phyloP scores from a whole-genome alignment of 2,888 invertebrate species.

The Tetheella fluctuosa region DNA sequence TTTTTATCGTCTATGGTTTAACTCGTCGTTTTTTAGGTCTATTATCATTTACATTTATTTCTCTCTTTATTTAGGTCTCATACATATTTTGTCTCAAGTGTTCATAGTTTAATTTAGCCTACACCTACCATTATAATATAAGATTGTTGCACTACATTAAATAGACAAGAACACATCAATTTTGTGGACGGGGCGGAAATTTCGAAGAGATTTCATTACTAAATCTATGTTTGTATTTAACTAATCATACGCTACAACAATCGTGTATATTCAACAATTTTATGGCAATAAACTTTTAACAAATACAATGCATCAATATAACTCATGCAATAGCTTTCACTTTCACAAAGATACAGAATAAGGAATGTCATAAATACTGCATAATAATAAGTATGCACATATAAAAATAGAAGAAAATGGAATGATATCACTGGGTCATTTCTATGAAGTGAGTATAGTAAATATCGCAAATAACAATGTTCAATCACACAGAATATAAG shows the following conservation, averaged over 20 bases:
- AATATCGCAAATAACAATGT: conserved; percentile 14
- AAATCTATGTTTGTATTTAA: conserved; percentile 15
- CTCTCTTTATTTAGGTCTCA: too few species aligned
- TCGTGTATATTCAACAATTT: conserved; percentile 33
- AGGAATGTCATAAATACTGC: conserved; percentile 50
- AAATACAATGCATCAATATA: conserved; percentile 21
- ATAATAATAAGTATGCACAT: conserved; percentile 20
- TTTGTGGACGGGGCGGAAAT: conserved; percentile 49
- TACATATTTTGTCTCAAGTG: not conserved
- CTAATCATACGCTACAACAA: conserved; percentile 32
- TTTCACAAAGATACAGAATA: conserved; percentile 24
- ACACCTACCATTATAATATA: not conserved
- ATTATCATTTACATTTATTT: too few species aligned
- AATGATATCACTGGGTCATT: conserved; percentile 49
- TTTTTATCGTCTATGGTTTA: not conserved
- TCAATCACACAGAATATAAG: not conserved
- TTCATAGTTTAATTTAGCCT: not conserved
- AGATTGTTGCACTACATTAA: conserved; percentile 10
- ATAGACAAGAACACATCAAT: conserved; percentile 23
- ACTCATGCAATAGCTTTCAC: conserved; percentile 25
- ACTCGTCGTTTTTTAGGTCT: too few species aligned
- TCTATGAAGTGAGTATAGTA: not conserved
- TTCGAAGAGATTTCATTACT: conserved; percentile 28
- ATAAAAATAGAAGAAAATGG: conserved; percentile 31
- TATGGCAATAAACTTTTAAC: conserved; percentile 34